Percentiles rank a stretch among this genome's conserved stretches.
These are phyloP conservation scores for Dipodomys merriami DNA, from an alignment of 2,113 vertebrate genomes.

Conservation along the genomic window DNA sequence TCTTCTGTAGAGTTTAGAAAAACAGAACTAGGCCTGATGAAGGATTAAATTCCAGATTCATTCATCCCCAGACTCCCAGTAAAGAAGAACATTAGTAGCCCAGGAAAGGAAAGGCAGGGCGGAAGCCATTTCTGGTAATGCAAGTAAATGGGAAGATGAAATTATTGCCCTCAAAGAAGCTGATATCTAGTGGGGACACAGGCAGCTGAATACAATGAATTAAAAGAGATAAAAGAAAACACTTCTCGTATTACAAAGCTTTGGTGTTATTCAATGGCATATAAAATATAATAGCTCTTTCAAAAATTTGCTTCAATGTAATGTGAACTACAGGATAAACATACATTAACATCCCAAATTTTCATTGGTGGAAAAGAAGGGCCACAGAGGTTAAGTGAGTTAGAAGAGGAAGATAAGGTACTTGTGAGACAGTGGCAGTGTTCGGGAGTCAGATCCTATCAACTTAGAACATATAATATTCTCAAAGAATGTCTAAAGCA, in stretches of 20 bases:
- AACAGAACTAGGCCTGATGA: not conserved
- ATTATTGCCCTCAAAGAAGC: not conserved
- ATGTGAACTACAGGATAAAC: not conserved
- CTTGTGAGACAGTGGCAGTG: rapidly evolving
- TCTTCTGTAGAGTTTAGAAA: not conserved
- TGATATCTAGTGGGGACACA: not conserved
- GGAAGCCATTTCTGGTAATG: not conserved
- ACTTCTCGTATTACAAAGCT: not conserved
- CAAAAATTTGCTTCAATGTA: not conserved
- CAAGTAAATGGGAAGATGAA: not conserved
- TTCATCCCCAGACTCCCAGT: not conserved
- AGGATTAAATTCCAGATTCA: not conserved
- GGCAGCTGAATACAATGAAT: not conserved
- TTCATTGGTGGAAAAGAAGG: not conserved
- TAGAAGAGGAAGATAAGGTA: not conserved
- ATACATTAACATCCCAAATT: not conserved
- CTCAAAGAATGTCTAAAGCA: not conserved
- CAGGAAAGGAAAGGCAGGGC: not conserved
- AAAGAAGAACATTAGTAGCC: not conserved
- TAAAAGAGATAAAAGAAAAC: not conserved
- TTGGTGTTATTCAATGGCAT: not conserved
- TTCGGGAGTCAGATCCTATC: not conserved
- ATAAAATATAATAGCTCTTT: not conserved
- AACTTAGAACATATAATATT: not conserved
- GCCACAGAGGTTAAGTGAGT: constrained; percentile 7